phyloP scores from a whole-genome alignment of 2,888 invertebrate genomes.

The Nymphalis polychloros region DNA sequence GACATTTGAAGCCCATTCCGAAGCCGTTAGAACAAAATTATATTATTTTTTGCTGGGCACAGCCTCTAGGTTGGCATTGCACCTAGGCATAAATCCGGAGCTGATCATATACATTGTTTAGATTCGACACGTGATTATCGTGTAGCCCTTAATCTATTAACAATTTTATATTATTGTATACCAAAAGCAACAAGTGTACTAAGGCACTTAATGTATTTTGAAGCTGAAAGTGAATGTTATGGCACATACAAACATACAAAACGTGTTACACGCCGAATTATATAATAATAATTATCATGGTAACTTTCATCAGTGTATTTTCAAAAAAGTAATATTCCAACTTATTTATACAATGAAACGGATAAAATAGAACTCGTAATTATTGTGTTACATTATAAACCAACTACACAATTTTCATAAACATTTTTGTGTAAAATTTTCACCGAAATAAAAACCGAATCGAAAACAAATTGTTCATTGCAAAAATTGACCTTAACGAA shows the following conservation, averaged over 20 bases:
- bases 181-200: neutral
- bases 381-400: too few species aligned
- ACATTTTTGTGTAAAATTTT: too few species aligned
- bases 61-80: too few species aligned
- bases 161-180: neutral
- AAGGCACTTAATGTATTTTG: neutral
- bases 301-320: neutral
- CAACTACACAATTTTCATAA: too few species aligned
- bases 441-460: too few species aligned
- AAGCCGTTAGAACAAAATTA: too few species aligned
- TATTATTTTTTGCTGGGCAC: too few species aligned
- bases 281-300: neutral
- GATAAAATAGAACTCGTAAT: too few species aligned
- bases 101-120: neutral
- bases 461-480: neutral
- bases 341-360: too few species aligned
- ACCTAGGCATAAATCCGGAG: too few species aligned
- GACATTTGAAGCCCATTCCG: too few species aligned
- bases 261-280: neutral
- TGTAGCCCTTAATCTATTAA: neutral
- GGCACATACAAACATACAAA: constrained; percentile 12
- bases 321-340: too few species aligned
- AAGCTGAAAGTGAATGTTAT: neutral
- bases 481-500: neutral
- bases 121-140: neutral